Percentiles rank a stretch among this genome's conserved stretches.
Conservation (phyloP, 2,797 vertebrate genomes). For the Mionectes olivaceus region DNA sequence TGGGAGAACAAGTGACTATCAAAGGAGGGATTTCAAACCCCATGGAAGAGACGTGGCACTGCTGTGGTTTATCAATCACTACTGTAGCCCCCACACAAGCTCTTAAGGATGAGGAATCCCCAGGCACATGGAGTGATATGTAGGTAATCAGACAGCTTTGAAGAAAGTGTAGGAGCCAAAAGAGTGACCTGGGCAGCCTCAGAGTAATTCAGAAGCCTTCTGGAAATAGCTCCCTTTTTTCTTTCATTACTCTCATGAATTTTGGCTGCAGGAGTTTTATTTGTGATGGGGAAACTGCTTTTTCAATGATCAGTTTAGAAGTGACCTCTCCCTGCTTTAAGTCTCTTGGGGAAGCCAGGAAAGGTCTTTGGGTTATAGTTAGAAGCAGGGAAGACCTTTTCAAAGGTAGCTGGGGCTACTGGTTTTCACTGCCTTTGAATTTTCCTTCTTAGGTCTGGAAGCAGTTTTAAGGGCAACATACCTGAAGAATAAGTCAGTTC, state of each 20-base stretch:
- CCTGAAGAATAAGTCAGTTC: neutral
- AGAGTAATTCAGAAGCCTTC: neutral
- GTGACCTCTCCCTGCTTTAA: neutral
- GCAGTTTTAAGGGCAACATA: neutral
- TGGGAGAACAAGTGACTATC: neutral
- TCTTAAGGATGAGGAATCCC: neutral
- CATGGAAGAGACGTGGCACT: neutral
- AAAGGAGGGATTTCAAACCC: neutral
- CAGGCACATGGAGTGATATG: rapidly evolving
- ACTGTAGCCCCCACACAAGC: neutral
- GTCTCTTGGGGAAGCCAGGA: neutral
- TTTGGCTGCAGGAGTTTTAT: neutral
- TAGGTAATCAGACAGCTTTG: neutral
- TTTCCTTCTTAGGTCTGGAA: neutral
- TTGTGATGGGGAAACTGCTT: neutral
- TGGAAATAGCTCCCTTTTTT: neutral
- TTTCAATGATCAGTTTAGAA: neutral
- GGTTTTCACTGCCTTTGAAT: neutral
- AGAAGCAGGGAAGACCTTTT: neutral
- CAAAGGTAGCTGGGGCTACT: neutral
- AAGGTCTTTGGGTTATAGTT: neutral
- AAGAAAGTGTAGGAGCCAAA: neutral
- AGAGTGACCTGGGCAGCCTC: neutral
- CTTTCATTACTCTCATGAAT: neutral
- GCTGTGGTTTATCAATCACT: neutral